Percentiles rank a stretch among this genome's conserved stretches.
Conservation (phyloP, 2,113 vertebrate genomes). For the Pseudois nayaur region DNA sequence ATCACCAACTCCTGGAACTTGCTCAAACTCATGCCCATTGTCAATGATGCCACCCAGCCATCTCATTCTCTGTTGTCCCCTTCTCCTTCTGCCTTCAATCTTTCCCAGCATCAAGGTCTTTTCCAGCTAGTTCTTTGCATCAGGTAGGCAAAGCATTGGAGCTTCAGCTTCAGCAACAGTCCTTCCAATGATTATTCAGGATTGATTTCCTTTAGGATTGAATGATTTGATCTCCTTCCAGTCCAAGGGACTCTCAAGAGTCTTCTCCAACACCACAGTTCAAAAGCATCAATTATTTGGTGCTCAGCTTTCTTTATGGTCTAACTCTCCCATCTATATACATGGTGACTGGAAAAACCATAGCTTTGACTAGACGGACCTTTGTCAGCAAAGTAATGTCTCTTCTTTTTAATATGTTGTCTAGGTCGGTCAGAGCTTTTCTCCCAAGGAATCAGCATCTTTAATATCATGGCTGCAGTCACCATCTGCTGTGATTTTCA, state of each 20-base stretch:
- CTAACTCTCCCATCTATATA: background rate
- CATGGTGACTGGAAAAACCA: background rate
- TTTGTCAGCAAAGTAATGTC: background rate
- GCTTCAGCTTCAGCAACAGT: background rate
- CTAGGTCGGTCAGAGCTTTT: background rate
- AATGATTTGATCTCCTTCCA: background rate
- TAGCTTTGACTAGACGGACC: accelerated
- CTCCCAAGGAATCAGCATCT: background rate
- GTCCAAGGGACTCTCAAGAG: background rate
- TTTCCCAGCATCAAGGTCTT: background rate
- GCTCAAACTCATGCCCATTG: background rate
- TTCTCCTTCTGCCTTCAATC: background rate
- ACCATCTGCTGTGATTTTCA: background rate
- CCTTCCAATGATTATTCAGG: background rate
- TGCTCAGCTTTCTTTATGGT: background rate
- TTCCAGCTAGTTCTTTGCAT: background rate
- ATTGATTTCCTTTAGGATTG: background rate
- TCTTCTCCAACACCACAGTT: background rate
- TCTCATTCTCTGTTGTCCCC: background rate
- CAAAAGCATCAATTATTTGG: background rate
- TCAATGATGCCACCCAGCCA: background rate
- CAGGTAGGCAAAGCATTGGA: background rate
- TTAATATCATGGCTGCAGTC: background rate
- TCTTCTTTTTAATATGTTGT: background rate
- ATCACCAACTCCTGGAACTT: background rate